Evolutionary conservation across 2,113 vertebrate genomes (phyloP).

Genomic region (Petromus typicus): DNA sequence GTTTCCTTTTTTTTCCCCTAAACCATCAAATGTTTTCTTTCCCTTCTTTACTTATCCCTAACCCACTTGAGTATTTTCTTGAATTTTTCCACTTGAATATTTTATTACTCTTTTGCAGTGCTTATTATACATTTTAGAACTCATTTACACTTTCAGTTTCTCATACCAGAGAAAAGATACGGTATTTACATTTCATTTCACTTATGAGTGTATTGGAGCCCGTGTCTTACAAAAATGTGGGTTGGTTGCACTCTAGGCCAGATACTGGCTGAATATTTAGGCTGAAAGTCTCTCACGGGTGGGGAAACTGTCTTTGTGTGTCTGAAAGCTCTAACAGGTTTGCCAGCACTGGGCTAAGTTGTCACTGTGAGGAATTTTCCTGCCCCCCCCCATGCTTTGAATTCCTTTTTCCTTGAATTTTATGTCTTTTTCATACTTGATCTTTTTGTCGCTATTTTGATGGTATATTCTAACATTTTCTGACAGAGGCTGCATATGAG

Average conservation of each 20-base stretch:
- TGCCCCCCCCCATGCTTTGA: not conserved
- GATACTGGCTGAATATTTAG: no score
- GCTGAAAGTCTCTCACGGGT: not conserved
- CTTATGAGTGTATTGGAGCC: not conserved
- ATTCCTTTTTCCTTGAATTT: slow-evolving; percentile 32
- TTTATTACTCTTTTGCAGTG: no score
- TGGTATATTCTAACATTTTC: not conserved
- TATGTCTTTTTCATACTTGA: not conserved
- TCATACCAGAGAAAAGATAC: no score
- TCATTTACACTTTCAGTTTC: no score
- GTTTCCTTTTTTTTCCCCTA: no score
- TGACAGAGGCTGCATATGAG: not conserved
- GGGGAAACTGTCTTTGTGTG: not conserved
- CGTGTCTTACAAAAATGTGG: not conserved
- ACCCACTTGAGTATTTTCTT: no score
- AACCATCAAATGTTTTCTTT: no score
- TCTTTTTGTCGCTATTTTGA: not conserved
- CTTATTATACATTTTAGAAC: no score
- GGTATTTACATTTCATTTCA: no score
- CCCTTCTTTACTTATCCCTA: no score
- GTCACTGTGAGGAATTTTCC: not conserved
- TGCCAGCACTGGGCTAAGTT: not conserved
- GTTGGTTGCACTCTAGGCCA: not conserved
- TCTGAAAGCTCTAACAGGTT: not conserved
- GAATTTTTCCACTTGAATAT: no score